Conservation (phyloP, 2,113 vertebrate species). For the Bubo scandiacus region DNA sequence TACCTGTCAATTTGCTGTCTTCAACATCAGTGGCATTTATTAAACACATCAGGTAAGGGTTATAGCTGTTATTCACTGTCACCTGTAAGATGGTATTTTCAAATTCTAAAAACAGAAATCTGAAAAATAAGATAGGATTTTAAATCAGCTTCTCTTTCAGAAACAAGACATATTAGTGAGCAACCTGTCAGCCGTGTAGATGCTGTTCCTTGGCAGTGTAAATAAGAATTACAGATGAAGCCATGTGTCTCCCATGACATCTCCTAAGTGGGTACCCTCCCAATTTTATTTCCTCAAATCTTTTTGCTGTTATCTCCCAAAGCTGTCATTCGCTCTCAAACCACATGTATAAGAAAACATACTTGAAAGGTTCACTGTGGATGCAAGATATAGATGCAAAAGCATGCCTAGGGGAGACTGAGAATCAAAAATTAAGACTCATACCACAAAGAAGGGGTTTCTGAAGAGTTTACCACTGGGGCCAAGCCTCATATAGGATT, state of each 20-base stretch:
- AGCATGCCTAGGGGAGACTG: background rate
- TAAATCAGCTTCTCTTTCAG: background rate
- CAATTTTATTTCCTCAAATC: background rate
- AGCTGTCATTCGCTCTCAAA: conserved; percentile 3
- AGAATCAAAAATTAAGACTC: background rate
- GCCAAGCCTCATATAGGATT: background rate
- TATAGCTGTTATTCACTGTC: conserved; percentile 60
- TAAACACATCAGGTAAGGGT: conserved; percentile 73
- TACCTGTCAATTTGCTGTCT: conserved; percentile 70
- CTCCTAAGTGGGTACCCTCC: background rate
- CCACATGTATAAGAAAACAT: background rate
- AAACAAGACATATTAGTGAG: background rate
- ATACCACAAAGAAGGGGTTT: background rate
- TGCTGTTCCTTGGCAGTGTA: background rate
- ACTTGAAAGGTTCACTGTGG: background rate
- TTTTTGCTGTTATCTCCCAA: conserved; percentile 5
- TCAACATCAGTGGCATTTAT: conserved; percentile 59
- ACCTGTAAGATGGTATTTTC: conserved; percentile 67
- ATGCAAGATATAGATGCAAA: background rate
- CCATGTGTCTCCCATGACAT: background rate
- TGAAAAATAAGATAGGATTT: conserved; percentile 58
- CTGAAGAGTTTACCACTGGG: background rate
- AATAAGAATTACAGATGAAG: conserved; percentile 18
- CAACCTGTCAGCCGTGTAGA: background rate
- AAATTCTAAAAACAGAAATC: conserved; percentile 76